Evolutionary conservation across 2,888 invertebrate species (phyloP).

Genomic region (Himalopsyche kuldschensis): DNA sequence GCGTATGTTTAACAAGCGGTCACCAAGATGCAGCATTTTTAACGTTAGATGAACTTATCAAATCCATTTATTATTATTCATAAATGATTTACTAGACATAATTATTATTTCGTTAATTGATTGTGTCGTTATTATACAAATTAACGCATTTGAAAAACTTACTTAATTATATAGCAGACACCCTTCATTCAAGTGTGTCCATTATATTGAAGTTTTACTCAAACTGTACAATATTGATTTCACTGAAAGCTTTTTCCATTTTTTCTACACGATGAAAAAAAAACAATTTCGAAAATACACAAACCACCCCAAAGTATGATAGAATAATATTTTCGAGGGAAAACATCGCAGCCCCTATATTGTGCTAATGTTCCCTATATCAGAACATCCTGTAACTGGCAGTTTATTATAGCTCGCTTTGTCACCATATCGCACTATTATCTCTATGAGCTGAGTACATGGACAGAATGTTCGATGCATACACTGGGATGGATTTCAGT

Average conservation of each 20-base stretch:
- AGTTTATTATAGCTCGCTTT: slow-evolving; percentile 32
- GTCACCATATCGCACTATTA: slow-evolving; percentile 20
- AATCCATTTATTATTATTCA: too few relatives aligned
- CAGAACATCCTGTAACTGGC: slow-evolving; percentile 17
- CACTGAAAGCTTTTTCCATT: not conserved
- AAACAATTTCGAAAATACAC: not conserved
- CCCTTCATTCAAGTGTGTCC: too few relatives aligned
- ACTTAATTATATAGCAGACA: too few relatives aligned
- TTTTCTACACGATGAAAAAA: not conserved
- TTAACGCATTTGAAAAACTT: too few relatives aligned
- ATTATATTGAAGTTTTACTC: not conserved
- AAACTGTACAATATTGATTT: not conserved
- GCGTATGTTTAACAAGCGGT: too few relatives aligned
- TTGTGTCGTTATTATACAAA: too few relatives aligned
- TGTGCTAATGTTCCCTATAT: not conserved
- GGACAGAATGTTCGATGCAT: not conserved
- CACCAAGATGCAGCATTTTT: too few relatives aligned
- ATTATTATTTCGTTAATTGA: too few relatives aligned
- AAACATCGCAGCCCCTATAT: not conserved
- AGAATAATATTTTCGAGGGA: not conserved
- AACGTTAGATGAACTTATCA: too few relatives aligned
- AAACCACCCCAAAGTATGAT: not conserved
- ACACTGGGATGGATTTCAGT: not conserved
- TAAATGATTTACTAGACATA: too few relatives aligned
- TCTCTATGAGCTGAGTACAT: not conserved